A percentile compares a stretch with the other conserved stretches of the same genome.
These are phyloP conservation scores for Mythimna pallens DNA, from an alignment of 2,888 invertebrate species.

Conservation along the genomic window DNA sequence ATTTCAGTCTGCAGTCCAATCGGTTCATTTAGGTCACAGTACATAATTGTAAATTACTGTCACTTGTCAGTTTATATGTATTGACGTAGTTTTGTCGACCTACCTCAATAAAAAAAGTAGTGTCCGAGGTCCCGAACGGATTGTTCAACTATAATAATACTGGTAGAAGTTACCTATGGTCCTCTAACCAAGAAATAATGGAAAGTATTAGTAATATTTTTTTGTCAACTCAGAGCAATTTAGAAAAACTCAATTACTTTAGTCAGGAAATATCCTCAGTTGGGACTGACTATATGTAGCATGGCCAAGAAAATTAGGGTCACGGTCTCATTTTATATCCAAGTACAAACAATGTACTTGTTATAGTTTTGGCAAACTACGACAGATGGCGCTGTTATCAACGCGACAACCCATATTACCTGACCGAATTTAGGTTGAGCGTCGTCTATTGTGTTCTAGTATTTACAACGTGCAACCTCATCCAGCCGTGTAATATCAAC, in stretches of 20 bases:
- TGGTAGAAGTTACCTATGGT: background rate
- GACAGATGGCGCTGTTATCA: conserved; percentile 82
- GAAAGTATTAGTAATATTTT: background rate
- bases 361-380: conserved; percentile 45
- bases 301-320: conserved; percentile 19
- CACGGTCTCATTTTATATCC: conserved; percentile 18
- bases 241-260: background rate
- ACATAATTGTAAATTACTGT: too few species aligned
- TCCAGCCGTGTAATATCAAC: conserved; percentile 85
- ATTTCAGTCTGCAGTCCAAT: background rate
- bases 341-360: conserved; percentile 9
- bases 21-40: background rate
- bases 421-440: conserved; percentile 75
- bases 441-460: conserved; percentile 63
- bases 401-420: conserved; percentile 73
- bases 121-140: background rate
- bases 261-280: background rate
- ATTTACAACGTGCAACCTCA: conserved; percentile 63
- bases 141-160: background rate
- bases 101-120: background rate
- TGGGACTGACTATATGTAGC: too few species aligned
- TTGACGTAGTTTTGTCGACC: background rate
- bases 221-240: background rate
- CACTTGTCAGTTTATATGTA: too few species aligned
- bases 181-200: conserved; percentile 4